Evolutionary conservation across 2,888 invertebrate genomes (phyloP).

Genomic region (Netelia fuscicornis): DNA sequence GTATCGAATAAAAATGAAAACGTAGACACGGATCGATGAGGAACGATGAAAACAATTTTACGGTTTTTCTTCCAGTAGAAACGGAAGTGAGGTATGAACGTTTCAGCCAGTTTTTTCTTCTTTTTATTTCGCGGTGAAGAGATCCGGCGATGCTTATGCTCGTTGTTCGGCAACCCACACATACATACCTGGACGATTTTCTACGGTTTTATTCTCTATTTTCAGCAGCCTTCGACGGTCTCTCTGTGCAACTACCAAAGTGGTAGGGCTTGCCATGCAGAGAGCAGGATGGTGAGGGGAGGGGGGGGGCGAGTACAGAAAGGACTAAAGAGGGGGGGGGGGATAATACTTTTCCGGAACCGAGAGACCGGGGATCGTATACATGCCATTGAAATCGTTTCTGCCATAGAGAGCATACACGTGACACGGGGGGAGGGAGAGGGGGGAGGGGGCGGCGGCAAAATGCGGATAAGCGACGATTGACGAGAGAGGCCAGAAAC

Average conservation of each 20-base stretch:
- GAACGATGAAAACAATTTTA: background rate
- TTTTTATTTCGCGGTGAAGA: conserved; percentile 4
- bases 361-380: conserved; percentile 7
- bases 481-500: background rate
- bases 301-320: background rate
- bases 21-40: background rate
- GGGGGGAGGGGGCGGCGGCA: background rate
- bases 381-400: conserved; percentile 41
- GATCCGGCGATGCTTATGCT: conserved; percentile 10
- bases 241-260: conserved; percentile 18
- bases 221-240: conserved; percentile 9
- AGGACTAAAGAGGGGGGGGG: too few species aligned
- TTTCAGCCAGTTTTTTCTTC: conserved; percentile 5
- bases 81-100: conserved; percentile 12
- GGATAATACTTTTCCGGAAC: conserved; percentile 46
- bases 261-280: conserved; percentile 23
- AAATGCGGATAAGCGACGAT: conserved; percentile 28
- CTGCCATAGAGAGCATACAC: conserved; percentile 12
- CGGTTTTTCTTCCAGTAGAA: conserved; percentile 22
- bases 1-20: conserved; percentile 11
- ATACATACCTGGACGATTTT: conserved; percentile 34
- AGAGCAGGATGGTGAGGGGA: background rate
- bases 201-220: conserved; percentile 30
- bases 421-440: background rate
- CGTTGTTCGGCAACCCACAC: conserved; percentile 1